Evolutionary conservation across 2,113 vertebrate species (phyloP).

Genomic region (Nanger granti): DNA sequence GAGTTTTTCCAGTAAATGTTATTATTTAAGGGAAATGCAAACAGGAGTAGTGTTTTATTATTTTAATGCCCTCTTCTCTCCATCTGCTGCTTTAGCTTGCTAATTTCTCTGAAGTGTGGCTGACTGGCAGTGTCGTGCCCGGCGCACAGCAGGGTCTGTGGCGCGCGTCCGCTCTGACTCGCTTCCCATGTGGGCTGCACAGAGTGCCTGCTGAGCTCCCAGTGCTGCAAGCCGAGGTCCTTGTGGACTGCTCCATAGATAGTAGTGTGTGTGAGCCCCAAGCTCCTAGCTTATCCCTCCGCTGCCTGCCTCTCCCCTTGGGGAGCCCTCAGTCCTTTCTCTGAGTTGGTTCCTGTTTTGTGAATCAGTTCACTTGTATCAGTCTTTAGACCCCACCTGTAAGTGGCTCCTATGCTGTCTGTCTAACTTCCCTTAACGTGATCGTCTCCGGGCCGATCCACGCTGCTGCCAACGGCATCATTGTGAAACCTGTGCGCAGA

Average conservation of each 20-base stretch:
- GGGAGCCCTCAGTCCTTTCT: not conserved
- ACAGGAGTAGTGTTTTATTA: too few species aligned
- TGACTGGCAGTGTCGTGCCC: accelerated
- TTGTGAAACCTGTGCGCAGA: accelerated
- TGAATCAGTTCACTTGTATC: not conserved
- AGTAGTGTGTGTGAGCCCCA: not conserved
- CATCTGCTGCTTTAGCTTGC: not conserved
- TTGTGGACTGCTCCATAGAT: accelerated
- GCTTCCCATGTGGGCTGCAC: accelerated
- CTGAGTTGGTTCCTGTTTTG: not conserved
- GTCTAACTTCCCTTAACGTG: not conserved
- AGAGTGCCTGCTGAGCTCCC: accelerated
- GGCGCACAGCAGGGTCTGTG: accelerated
- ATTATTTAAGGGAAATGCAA: not conserved
- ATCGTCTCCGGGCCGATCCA: accelerated
- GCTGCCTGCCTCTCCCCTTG: not conserved
- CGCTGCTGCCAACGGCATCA: accelerated
- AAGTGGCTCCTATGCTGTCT: not conserved
- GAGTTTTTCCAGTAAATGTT: not conserved
- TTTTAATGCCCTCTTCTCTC: not conserved
- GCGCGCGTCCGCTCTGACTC: accelerated
- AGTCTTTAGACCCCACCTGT: accelerated
- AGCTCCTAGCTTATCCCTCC: accelerated
- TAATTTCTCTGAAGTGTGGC: accelerated
- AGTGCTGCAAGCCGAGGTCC: accelerated